Percentiles rank a stretch among this genome's conserved stretches.
Conservation (phyloP, 30 jellyfish, hydroid and myxozoan species). For the Chrysaora quinquecirrha region DNA sequence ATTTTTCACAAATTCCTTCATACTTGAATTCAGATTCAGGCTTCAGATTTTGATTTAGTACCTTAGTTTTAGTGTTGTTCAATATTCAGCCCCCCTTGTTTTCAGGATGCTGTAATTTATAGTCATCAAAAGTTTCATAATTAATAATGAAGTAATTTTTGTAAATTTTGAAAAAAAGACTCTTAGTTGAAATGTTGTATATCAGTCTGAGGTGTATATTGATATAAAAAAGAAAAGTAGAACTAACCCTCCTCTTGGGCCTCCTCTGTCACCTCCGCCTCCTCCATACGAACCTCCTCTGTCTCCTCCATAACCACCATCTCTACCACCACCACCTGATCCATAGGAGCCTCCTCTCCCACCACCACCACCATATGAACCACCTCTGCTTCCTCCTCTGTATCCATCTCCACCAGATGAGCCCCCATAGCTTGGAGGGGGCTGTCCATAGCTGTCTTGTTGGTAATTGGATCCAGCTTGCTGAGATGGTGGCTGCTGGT, state of each 20-base stretch:
- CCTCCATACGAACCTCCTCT: slow-evolving; percentile 60
- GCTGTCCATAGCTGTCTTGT: slow-evolving; percentile 17
- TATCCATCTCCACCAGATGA: slow-evolving; percentile 51
- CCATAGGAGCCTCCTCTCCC: slow-evolving; percentile 56
- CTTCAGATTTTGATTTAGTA: too few relatives aligned
- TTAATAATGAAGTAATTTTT: too few relatives aligned
- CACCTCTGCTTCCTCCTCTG: slow-evolving; percentile 56
- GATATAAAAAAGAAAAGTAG: slow-evolving; percentile 2
- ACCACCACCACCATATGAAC: slow-evolving; percentile 18
- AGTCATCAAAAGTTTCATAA: too few relatives aligned
- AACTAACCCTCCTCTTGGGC: slow-evolving; percentile 68
- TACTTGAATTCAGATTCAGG: too few relatives aligned
- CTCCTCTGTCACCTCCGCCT: slow-evolving; percentile 66
- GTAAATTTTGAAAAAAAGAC: too few relatives aligned
- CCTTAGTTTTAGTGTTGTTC: too few relatives aligned
- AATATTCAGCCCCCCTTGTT: too few relatives aligned
- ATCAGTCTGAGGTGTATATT: too few relatives aligned
- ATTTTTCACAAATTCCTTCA: too few relatives aligned
- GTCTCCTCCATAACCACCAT: slow-evolving; percentile 2
- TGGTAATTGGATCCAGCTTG: slow-evolving; percentile 17
- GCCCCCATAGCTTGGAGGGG: slow-evolving; percentile 37
- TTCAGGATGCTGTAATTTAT: too few relatives aligned
- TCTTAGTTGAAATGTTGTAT: too few relatives aligned
- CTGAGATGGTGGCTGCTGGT: slow-evolving; percentile 30
- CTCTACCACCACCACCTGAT: slow-evolving; percentile 50